phyloP scores from a whole-genome alignment of 2,797 vertebrate genomes.

The Hephaestus fuliginosus region DNA sequence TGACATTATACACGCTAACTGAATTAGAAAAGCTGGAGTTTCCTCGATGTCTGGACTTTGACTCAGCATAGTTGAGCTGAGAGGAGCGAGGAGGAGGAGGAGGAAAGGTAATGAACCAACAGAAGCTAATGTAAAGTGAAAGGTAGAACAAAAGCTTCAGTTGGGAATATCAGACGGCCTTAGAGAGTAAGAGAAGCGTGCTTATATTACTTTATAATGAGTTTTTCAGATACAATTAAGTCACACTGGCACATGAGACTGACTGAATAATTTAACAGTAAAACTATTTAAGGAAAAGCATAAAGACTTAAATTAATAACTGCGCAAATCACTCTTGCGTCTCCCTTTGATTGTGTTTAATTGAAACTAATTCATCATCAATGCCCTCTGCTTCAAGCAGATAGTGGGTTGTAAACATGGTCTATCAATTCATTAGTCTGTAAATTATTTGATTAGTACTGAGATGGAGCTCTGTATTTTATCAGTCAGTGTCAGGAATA shows the following conservation, averaged over 20 bases:
- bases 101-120: constrained; percentile 3
- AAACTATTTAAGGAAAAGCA: constrained; percentile 7
- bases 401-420: neutral
- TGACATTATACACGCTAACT: constrained; percentile 46
- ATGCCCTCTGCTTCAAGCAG: neutral
- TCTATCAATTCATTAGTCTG: constrained; percentile 3
- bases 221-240: neutral
- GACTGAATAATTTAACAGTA: neutral
- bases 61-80: constrained; percentile 47
- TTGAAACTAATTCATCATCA: neutral
- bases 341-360: neutral
- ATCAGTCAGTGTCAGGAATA: neutral
- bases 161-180: neutral
- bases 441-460: neutral
- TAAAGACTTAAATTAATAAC: neutral
- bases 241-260: neutral
- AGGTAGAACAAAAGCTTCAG: neutral
- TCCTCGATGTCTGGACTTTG: constrained; percentile 32
- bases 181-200: neutral
- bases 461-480: neutral
- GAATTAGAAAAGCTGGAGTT: constrained; percentile 46
- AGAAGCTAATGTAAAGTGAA: constrained; percentile 26
- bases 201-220: neutral
- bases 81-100: neutral
- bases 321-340: neutral